Conservation (phyloP, 2,888 invertebrate species). For the Pocota personata region DNA sequence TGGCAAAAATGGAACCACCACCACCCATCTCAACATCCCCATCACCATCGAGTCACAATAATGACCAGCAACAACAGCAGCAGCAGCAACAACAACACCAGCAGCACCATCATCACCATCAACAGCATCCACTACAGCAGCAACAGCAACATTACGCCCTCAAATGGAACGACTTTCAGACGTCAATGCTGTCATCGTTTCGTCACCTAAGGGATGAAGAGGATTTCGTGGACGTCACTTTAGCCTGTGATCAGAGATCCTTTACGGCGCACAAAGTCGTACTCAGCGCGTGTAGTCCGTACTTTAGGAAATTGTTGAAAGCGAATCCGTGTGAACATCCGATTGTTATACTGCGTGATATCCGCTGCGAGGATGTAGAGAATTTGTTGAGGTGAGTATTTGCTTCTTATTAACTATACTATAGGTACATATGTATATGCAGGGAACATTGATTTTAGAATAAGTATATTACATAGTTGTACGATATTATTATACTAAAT, state of each 20-base stretch:
- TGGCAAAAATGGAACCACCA: conserved; percentile 83
- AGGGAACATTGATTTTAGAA: too few relatives aligned
- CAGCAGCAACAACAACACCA: conserved; percentile 66
- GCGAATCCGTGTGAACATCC: conserved; percentile 96
- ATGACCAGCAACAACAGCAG: conserved; percentile 51
- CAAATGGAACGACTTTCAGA: conserved; percentile 97
- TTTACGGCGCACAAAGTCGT: conserved; percentile 96
- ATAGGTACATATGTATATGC: too few relatives aligned
- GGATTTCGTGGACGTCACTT: conserved; percentile 96
- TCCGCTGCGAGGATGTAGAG: conserved; percentile 93
- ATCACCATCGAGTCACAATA: conserved; percentile 81
- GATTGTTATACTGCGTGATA: conserved; percentile 93
- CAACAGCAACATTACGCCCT: conserved; percentile 94
- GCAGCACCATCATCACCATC: conserved; percentile 79
- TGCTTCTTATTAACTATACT: neutral
- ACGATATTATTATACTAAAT: too few relatives aligned
- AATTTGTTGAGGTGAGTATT: conserved; percentile 89
- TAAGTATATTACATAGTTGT: too few relatives aligned
- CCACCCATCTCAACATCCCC: conserved; percentile 82
- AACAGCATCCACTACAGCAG: conserved; percentile 82
- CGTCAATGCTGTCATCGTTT: conserved; percentile 95
- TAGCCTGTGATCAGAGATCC: conserved; percentile 94
- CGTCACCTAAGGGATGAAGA: conserved; percentile 94
- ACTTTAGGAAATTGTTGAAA: conserved; percentile 93
- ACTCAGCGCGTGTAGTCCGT: conserved; percentile 96